Percentiles rank a stretch among this genome's conserved stretches.
phyloP scores from a whole-genome alignment of 2,888 invertebrate species.

The Schrankia costaestrigalis region DNA sequence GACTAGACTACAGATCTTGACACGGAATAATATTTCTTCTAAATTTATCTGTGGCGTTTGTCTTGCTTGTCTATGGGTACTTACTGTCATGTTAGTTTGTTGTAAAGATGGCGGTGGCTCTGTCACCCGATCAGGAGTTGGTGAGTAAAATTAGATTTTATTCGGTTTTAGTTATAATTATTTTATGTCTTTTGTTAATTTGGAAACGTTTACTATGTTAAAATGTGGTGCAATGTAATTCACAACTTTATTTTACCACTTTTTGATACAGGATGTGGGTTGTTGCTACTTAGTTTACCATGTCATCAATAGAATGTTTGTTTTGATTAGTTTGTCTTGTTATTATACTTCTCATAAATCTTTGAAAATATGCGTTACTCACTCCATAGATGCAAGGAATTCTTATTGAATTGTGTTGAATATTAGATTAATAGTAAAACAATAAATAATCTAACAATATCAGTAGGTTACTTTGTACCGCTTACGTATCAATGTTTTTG shows the following conservation, averaged over 20 bases:
- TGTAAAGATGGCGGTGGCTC: slow-evolving; percentile 84
- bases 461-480: too few species aligned
- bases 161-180: slow-evolving; percentile 4
- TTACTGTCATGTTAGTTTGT: slow-evolving; percentile 35
- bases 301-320: slow-evolving; percentile 77
- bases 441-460: too few species aligned
- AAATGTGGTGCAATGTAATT: background rate
- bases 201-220: background rate
- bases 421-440: too few species aligned
- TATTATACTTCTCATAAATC: slow-evolving; percentile 20
- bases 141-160: slow-evolving; percentile 76
- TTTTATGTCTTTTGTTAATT: background rate
- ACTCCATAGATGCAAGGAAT: too few species aligned
- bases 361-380: too few species aligned
- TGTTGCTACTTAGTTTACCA: slow-evolving; percentile 58
- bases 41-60: too few species aligned
- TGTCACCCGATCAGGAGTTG: slow-evolving; percentile 89
- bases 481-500: too few species aligned
- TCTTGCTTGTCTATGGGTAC: too few species aligned
- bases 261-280: slow-evolving; percentile 25
- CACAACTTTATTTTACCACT: background rate
- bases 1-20: too few species aligned
- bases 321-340: slow-evolving; percentile 63
- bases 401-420: too few species aligned
- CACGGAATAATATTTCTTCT: too few species aligned